Percentiles rank a stretch among this genome's conserved stretches.
Conservation (phyloP, 2,797 vertebrate genomes). For the Xiphorhynchus erythropygius region DNA sequence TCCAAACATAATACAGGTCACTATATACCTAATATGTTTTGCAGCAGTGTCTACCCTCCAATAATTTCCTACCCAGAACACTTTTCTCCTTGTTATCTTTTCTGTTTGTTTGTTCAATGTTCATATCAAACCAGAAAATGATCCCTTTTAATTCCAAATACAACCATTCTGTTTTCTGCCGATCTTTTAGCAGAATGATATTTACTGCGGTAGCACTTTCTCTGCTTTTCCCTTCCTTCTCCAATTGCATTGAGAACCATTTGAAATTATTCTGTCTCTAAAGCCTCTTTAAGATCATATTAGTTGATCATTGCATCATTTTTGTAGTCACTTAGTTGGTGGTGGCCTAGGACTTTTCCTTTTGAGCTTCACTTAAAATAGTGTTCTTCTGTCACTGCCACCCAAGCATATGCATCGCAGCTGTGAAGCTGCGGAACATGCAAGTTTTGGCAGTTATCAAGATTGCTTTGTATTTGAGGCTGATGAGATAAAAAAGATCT, state of each 20-base stretch:
- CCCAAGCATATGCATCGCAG: conserved; percentile 41
- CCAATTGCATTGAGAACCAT: neutral
- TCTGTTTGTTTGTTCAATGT: neutral
- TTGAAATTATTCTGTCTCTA: neutral
- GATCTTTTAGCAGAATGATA: neutral
- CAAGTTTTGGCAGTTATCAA: neutral
- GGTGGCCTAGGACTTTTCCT: neutral
- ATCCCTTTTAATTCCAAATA: neutral
- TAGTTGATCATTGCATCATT: conserved; percentile 1
- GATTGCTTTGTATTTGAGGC: neutral
- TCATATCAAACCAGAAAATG: neutral
- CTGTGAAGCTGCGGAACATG: conserved; percentile 20
- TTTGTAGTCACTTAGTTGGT: neutral
- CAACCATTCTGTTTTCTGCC: neutral
- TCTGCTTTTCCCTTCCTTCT: neutral
- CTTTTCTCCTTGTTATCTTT: neutral
- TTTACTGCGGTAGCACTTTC: neutral
- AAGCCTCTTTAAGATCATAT: conserved; percentile 19
- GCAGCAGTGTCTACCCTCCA: neutral
- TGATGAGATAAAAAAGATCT: conserved; percentile 41
- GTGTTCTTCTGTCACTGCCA: conserved; percentile 28
- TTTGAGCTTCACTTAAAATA: conserved; percentile 28
- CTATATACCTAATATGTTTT: neutral
- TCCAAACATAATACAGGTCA: neutral
- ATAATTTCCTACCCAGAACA: neutral